A percentile compares a stretch with the other conserved stretches of the same genome.
phyloP scores from a whole-genome alignment of 2,113 vertebrate species.

The Megaleporinus macrocephalus region DNA sequence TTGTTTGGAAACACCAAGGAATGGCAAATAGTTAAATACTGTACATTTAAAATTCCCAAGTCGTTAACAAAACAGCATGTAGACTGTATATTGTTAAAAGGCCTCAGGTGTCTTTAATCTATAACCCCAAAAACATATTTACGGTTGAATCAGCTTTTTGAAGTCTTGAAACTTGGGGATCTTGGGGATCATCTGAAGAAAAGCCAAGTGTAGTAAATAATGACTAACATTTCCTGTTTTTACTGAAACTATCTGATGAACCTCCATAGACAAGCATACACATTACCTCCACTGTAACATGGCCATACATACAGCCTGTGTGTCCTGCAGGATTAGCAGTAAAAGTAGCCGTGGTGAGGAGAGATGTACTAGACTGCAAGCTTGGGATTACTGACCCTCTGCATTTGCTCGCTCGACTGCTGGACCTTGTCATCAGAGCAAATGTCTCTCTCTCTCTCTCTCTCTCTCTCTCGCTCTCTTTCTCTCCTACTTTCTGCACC shows the following conservation, averaged over 20 bases:
- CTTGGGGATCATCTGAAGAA: no score
- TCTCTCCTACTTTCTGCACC: conserved; percentile 48
- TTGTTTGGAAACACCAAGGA: not conserved
- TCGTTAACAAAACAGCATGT: no score
- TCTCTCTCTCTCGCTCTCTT: not conserved
- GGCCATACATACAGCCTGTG: not conserved
- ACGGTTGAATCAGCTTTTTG: no score
- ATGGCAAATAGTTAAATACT: not conserved
- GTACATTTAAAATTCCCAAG: not conserved
- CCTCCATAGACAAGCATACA: not conserved
- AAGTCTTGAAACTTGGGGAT: no score
- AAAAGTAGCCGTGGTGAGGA: conserved; percentile 51
- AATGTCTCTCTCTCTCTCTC: conserved; percentile 4
- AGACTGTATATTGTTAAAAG: no score
- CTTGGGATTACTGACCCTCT: conserved; percentile 4
- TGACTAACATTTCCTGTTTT: no score
- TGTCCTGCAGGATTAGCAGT: conserved; percentile 47
- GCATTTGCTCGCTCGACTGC: conserved; percentile 11
- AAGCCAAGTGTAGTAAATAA: no score
- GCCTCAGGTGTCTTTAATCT: no score
- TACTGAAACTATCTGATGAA: not conserved
- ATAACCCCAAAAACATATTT: no score
- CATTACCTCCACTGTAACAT: conserved; percentile 20
- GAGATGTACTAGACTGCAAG: conserved; percentile 3
- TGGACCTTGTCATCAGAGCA: conserved; percentile 20